A percentile compares a stretch with the other conserved stretches of the same genome.
phyloP scores from a whole-genome alignment of 2,888 invertebrate genomes.

The Pycnomerus fuliginosus region DNA sequence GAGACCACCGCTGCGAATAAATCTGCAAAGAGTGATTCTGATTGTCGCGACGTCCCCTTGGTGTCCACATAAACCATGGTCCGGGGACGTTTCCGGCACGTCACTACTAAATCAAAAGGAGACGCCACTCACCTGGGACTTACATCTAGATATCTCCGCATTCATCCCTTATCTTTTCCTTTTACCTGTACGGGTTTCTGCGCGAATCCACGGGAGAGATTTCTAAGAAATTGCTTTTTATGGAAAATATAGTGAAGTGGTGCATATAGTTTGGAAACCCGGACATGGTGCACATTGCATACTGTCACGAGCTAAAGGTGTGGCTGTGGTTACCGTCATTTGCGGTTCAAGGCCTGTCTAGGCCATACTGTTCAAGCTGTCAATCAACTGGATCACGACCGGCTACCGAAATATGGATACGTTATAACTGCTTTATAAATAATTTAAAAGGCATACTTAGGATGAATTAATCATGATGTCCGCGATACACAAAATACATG shows the following conservation, averaged over 20 bases:
- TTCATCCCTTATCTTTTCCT: slow-evolving; percentile 20
- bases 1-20: slow-evolving; percentile 49
- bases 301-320: too few relatives aligned
- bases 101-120: slow-evolving; percentile 47
- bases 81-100: slow-evolving; percentile 40
- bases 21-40: slow-evolving; percentile 50
- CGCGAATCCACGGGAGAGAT: too few relatives aligned
- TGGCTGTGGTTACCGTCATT: slow-evolving; percentile 10
- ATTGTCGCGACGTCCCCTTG: slow-evolving; percentile 46
- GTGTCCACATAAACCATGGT: slow-evolving; percentile 42
- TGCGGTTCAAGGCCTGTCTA: slow-evolving; percentile 20
- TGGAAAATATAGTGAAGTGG: too few relatives aligned
- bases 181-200: too few relatives aligned
- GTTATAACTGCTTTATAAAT: too few relatives aligned
- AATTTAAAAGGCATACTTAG: too few relatives aligned
- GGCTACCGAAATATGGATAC: slow-evolving; percentile 26
- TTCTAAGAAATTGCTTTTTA: too few relatives aligned
- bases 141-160: slow-evolving; percentile 39
- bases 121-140: slow-evolving; percentile 46
- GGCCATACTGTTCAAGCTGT: slow-evolving; percentile 16
- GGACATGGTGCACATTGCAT: too few relatives aligned
- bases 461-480: too few relatives aligned
- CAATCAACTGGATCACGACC: slow-evolving; percentile 16
- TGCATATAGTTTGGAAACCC: too few relatives aligned
- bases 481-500: too few relatives aligned